Evolutionary conservation across 2,113 vertebrate genomes (phyloP).

Genomic region (Gnathonemus echidnorhynchus): DNA sequence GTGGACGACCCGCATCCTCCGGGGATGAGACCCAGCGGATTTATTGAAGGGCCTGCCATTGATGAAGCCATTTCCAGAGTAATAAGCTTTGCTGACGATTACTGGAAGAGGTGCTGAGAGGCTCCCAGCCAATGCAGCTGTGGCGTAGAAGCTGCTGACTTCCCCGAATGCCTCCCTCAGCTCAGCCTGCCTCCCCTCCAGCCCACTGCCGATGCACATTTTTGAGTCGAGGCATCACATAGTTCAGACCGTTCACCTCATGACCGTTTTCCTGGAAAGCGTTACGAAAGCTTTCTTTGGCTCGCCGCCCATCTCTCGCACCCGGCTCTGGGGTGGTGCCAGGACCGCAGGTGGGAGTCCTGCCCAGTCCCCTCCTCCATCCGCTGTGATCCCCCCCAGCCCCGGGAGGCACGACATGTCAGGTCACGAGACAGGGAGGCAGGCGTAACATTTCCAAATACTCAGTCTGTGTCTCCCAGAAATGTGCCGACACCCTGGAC

Average conservation of each 20-base stretch:
- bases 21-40: background rate
- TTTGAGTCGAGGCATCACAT: background rate
- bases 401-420: background rate
- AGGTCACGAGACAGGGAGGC: background rate
- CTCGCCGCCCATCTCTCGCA: background rate
- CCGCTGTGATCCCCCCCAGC: background rate
- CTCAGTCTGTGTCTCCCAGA: background rate
- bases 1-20: background rate
- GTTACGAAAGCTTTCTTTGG: conserved; percentile 5
- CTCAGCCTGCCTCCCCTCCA: background rate
- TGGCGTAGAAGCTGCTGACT: conserved; percentile 27
- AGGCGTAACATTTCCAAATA: background rate
- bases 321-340: background rate
- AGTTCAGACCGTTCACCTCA: background rate
- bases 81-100: conserved; percentile 22
- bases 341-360: background rate
- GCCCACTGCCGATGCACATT: background rate
- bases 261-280: conserved; percentile 16
- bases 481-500: background rate
- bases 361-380: background rate
- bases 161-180: conserved; percentile 19
- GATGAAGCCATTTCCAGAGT: conserved; percentile 7
- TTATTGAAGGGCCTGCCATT: background rate
- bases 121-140: conserved; percentile 22
- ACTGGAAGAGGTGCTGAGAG: conserved; percentile 29